phyloP scores from a whole-genome alignment of 2,113 vertebrate genomes.

The Girardinichthys multiradiatus region DNA sequence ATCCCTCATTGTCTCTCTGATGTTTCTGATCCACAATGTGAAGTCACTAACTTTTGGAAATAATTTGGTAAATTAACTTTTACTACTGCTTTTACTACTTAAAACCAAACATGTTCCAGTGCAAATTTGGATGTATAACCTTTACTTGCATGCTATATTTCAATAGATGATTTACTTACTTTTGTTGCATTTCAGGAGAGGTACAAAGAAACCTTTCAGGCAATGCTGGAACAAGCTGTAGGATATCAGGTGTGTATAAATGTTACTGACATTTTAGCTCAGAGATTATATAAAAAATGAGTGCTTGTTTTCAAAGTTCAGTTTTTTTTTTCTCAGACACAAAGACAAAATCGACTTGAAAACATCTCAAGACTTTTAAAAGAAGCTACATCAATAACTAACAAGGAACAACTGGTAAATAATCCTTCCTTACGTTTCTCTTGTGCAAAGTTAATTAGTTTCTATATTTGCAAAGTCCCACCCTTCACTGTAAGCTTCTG shows the following conservation, averaged over 20 bases:
- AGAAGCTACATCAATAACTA: background rate
- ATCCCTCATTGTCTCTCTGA: background rate
- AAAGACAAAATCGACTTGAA: background rate
- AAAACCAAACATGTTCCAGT: background rate
- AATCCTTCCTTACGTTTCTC: too few species aligned
- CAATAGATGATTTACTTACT: background rate
- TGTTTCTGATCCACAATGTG: background rate
- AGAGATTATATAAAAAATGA: background rate
- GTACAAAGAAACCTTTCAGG: background rate
- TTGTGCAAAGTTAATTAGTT: too few species aligned
- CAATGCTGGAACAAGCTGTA: background rate
- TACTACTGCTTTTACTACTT: too few species aligned
- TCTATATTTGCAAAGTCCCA: too few species aligned
- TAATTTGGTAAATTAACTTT: background rate
- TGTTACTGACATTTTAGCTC: background rate
- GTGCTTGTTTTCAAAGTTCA: background rate
- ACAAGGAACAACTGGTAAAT: background rate
- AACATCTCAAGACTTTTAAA: background rate
- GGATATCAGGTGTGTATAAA: background rate
- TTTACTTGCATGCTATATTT: background rate
- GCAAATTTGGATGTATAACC: background rate
- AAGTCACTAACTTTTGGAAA: background rate
- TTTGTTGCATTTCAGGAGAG: background rate
- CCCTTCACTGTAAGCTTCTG: background rate
- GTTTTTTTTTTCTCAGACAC: background rate